A percentile compares a stretch with the other conserved stretches of the same genome.
phyloP scores from a whole-genome alignment of 2,797 vertebrate species.

The Gila robusta region DNA sequence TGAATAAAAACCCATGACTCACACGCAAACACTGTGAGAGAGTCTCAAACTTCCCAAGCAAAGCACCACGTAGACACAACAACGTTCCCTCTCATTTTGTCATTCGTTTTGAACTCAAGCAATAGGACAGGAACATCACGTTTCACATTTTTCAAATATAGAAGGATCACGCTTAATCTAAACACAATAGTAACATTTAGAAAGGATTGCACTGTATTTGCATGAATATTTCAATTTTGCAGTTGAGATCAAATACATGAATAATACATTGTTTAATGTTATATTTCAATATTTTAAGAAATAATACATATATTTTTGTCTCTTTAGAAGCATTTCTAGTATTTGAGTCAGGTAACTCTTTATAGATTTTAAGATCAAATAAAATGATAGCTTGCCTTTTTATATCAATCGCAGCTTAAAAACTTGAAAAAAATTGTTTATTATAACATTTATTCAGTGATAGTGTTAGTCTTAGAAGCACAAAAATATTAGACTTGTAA shows the following conservation, averaged over 20 bases:
- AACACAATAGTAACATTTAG: neutral
- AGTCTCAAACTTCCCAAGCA: constrained; percentile 1
- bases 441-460: neutral
- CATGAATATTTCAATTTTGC: neutral
- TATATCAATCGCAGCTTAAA: neutral
- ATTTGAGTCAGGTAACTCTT: neutral
- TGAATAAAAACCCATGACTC: constrained; percentile 80
- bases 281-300: neutral
- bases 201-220: constrained; percentile 14
- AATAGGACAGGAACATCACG: neutral
- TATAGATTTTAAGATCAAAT: neutral
- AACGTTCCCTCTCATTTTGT: neutral
- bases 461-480: neutral
- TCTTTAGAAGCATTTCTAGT: neutral
- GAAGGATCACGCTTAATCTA: neutral
- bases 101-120: neutral
- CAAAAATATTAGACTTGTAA: neutral
- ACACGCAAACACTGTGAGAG: constrained; percentile 65
- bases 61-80: neutral
- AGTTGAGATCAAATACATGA: neutral
- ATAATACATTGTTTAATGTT: neutral
- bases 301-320: neutral
- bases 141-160: neutral
- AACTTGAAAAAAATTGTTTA: neutral
- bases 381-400: neutral